Percentiles rank a stretch among this genome's conserved stretches.
Evolutionary conservation across 2,888 invertebrate species (phyloP).

Genomic region (Apamea crenata): DNA sequence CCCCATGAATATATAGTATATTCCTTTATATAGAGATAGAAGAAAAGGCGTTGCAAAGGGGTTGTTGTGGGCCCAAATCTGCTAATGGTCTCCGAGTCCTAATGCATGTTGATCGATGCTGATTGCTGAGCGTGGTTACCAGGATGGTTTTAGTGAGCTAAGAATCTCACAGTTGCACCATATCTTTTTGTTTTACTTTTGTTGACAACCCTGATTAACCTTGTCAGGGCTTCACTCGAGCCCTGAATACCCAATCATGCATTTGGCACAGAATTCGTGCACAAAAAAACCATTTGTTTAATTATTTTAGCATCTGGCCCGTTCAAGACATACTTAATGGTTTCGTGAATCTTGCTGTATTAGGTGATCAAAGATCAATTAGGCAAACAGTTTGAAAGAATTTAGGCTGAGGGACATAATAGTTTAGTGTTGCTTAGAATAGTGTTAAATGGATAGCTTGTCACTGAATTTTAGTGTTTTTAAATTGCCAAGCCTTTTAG

Average conservation of each 20-base stretch:
- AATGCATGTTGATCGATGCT: background rate
- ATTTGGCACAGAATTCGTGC: slow-evolving; percentile 61
- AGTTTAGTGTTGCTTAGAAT: background rate
- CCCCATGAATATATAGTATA: background rate
- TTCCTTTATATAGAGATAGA: too few relatives aligned
- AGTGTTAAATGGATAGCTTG: background rate
- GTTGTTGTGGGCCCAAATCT: background rate
- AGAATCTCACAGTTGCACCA: background rate
- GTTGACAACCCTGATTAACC: slow-evolving; percentile 65
- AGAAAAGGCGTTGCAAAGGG: background rate
- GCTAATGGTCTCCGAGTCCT: background rate
- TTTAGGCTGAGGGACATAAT: background rate
- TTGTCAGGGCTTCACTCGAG: slow-evolving; percentile 56
- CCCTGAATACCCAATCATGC: slow-evolving; percentile 66
- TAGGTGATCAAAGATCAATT: background rate
- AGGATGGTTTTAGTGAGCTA: background rate
- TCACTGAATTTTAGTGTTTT: background rate
- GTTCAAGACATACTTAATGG: background rate
- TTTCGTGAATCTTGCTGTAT: slow-evolving; percentile 17
- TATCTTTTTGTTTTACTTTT: background rate
- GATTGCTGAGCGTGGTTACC: background rate
- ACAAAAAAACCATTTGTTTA: slow-evolving; percentile 27
- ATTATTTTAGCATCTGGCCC: slow-evolving; percentile 17
- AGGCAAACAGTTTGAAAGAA: background rate
- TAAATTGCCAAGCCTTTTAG: background rate